A percentile compares a stretch with the other conserved stretches of the same genome.
Conservation (phyloP, 2,888 invertebrate genomes). For the Lasioglossum zephyrum region DNA sequence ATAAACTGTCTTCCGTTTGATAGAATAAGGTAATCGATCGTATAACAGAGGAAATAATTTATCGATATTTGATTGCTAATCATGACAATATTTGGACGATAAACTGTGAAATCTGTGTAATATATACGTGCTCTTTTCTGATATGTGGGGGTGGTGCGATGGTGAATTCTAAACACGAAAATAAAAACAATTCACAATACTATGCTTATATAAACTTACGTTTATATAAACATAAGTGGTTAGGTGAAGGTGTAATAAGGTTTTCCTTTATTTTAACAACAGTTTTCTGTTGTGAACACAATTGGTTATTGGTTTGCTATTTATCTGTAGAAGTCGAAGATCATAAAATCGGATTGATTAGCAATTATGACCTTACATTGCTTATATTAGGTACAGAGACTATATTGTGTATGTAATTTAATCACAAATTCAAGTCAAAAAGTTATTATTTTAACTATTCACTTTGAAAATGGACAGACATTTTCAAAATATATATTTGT, state of each 20-base stretch:
- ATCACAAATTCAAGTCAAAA: not conserved
- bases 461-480: not conserved
- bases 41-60: conserved; percentile 21
- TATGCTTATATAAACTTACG: not conserved
- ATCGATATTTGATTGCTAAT: conserved; percentile 66
- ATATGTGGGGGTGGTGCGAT: not conserved
- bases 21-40: conserved; percentile 63
- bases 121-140: not conserved
- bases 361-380: not conserved
- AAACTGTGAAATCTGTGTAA: conserved; percentile 59
- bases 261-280: not conserved
- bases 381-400: not conserved
- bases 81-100: conserved; percentile 78
- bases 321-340: not conserved
- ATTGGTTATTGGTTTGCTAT: not conserved
- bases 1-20: conserved; percentile 42
- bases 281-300: not conserved
- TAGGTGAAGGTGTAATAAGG: too few relatives aligned
- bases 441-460: not conserved
- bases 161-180: not conserved
- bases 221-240: too few relatives aligned
- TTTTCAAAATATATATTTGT: not conserved
- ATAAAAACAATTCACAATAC: not conserved
- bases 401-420: not conserved
- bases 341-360: not conserved